phyloP scores from a whole-genome alignment of 1,140 invertebrate species.

The Neelides sp. region DNA sequence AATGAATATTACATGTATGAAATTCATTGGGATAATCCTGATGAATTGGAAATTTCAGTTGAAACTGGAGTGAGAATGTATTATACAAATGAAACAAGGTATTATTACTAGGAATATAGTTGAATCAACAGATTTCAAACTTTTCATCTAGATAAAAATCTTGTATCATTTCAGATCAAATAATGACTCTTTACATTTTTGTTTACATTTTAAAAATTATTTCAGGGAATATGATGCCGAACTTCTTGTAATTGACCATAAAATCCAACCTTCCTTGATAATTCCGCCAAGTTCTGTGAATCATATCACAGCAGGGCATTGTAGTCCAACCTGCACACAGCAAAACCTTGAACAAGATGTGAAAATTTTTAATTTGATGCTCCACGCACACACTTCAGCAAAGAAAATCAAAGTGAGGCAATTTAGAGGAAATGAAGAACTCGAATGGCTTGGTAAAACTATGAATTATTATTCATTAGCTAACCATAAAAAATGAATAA shows the following conservation, averaged over 20 bases:
- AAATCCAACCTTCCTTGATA: conserved; percentile 60
- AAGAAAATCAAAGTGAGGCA: conserved; percentile 62
- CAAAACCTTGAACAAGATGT: conserved; percentile 62
- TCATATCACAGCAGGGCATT: conserved; percentile 64
- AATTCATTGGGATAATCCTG: conserved; percentile 72
- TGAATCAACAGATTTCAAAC: not conserved
- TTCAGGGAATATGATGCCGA: conserved; percentile 58
- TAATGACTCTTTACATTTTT: not conserved
- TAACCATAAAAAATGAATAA: not conserved
- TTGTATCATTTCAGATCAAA: not conserved
- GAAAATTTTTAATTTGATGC: conserved; percentile 60
- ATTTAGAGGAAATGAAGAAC: conserved; percentile 56
- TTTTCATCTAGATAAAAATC: no score
- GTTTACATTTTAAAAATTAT: not conserved
- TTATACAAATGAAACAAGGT: conserved; percentile 50
- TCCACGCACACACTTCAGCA: conserved; percentile 68
- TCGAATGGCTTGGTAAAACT: conserved; percentile 45
- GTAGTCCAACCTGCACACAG: conserved; percentile 61
- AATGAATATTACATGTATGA: conserved; percentile 69
- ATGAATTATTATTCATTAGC: conserved; percentile 1
- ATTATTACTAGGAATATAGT: not conserved
- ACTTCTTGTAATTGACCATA: conserved; percentile 63
- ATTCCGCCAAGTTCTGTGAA: conserved; percentile 59
- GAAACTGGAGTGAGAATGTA: conserved; percentile 57
- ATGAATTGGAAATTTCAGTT: not conserved